These are phyloP conservation scores for Cariama cristata DNA, from an alignment of 2,113 vertebrate species.

Conservation along the genomic window DNA sequence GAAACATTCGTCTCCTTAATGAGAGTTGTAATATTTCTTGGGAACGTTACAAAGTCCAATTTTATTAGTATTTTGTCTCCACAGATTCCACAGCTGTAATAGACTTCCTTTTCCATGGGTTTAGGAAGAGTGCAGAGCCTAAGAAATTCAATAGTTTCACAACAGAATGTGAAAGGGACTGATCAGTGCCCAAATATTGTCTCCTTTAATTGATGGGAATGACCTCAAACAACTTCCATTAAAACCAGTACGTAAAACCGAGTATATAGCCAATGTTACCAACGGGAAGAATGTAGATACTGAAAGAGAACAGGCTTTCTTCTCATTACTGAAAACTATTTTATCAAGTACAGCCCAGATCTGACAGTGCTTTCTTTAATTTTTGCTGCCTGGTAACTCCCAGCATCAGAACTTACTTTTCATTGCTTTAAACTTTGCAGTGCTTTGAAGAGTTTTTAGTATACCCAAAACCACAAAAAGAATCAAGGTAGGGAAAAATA, in stretches of 20 bases:
- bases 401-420: not conserved
- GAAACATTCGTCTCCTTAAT: not conserved
- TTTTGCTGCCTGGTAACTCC: not conserved
- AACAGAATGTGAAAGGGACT: not conserved
- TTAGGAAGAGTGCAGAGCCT: not conserved
- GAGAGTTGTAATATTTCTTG: not conserved
- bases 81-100: not conserved
- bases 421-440: not conserved
- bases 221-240: not conserved
- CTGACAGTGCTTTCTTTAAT: not conserved
- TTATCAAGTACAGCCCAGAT: not conserved
- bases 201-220: not conserved
- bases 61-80: not conserved
- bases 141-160: not conserved
- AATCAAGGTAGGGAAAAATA: not conserved
- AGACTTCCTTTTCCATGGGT: not conserved
- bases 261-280: not conserved
- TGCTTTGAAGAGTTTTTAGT: not conserved
- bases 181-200: not conserved
- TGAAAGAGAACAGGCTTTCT: not conserved
- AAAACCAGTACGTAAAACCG: not conserved
- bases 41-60: not conserved
- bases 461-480: not conserved
- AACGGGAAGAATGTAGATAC: not conserved
- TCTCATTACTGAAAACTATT: not conserved